Base-by-base conservation (phyloP, 2,113 vertebrate genomes). In the Monopterus albus region DNA sequence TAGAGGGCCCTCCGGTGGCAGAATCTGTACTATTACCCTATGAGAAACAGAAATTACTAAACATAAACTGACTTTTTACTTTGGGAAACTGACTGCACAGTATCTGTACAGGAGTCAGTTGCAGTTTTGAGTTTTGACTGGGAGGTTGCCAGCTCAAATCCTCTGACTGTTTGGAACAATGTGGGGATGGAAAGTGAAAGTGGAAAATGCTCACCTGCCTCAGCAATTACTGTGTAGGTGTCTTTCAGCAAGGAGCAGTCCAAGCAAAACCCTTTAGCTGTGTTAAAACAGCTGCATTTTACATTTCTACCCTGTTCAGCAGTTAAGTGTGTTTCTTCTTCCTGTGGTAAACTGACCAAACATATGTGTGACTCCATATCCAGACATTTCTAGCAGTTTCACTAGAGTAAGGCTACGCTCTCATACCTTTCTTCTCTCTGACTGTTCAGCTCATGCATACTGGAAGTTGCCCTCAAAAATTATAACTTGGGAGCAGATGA, bases 131-230 rank as follows among this genome's bases (percentile, higher is more conserved):
- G 49, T 49, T 20, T 29, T 28, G 29, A 38, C 35, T 55, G 59
- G 25, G 53, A 4, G 18, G 35, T 2, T 18, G 58, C 43, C 64
- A 47, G 18, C 53, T 63, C 23, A 43, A 43, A 45, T 51, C 53
- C 67, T 69, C 3, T 0, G 18, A 20, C 29, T 11, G n/a, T n/a
- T 77, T 80, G 49, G 66, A 82, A 87, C 84, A 74, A 63, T 56
- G 55, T 60, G 68, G 8, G 64, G 45, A 73, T 81, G 85, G 81
- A 87, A 87, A 87, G 59, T 38, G 59, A 75, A 46, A 0, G 47
- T 46, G 46, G 58, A 61, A 31, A 20, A 21, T 11, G 23, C 15
- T 55, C 20, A 20, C 18, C 46, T 25, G 15, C 65, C 51, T 47
- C 50, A 18, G 55, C 18, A 39, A n/a, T 45, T 40, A 26, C 43